Base-by-base conservation (phyloP, 1,140 invertebrate species). In the Micrasema minimum region DNA sequence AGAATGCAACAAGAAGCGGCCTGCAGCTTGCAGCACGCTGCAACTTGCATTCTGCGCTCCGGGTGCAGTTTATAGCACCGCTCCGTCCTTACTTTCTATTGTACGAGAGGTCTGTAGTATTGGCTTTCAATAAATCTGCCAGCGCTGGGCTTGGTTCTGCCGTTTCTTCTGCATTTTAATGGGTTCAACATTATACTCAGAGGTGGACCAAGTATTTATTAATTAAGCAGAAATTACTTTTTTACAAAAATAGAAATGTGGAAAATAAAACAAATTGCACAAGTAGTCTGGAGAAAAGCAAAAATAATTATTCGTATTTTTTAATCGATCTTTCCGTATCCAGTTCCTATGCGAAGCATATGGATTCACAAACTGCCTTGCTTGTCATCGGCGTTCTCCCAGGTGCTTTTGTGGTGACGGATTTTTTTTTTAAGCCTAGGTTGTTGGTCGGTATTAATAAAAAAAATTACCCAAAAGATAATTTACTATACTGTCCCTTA, bases 111-210 rank as follows among this genome's bases (percentile, higher is more conserved):
- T 31, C 26, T 26, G 26, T 18, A 51, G 48, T 51, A 53, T 53
- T 53, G 50, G 23, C 26, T 53, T 20, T 53, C 23, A 11, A 53
- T 53, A 53, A 53, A 53, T 35, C 23, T 53, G 50, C 23, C 23
- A 53, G 50, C 50, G 11, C 10, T 23, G 23, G 3, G 7, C 50
- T 53, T 53, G 23, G 20, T 53, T 53, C 50, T 12, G n/a, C 23
- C 23, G 2, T 53, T 53, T 53, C 50, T 53, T 53, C 50, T 12
- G n/a, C 23, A 53, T 45, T 12, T 45, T 4, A 45, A 5, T 45
- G 41, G 20, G n/a, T n/a, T 11, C 50, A 3, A 12, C 50, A 22
- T 11, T 23, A n/a, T 48, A 48, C 7, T 20, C 20, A 11, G 11
- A 20, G 18, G 16, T 20, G 10, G 10, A 48, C 1, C 46, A 45